phyloP scores from a whole-genome alignment of 2,797 vertebrate species.

The Leptatherina wallacei region DNA sequence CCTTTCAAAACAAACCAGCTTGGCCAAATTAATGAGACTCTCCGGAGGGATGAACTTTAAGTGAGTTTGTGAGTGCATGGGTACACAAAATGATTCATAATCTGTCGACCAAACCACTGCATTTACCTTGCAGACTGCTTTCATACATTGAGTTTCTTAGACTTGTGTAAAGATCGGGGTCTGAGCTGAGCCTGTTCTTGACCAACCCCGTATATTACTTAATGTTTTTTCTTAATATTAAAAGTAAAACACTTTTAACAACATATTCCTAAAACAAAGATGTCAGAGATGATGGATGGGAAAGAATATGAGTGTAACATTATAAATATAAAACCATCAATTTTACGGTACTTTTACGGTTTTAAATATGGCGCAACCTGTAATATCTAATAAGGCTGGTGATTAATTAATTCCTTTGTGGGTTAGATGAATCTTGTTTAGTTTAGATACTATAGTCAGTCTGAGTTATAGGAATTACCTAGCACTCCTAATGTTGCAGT shows the following conservation, averaged over 20 bases:
- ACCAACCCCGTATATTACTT: too few species aligned
- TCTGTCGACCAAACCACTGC: conserved; percentile 50
- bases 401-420: neutral
- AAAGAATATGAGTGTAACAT: too few species aligned
- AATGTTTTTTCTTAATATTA: neutral
- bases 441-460: neutral
- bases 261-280: neutral
- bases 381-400: neutral
- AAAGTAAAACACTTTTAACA: conserved; percentile 2
- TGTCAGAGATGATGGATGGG: too few species aligned
- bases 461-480: neutral
- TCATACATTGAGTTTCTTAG: conserved; percentile 27
- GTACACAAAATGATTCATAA: conserved; percentile 63
- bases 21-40: conserved; percentile 71
- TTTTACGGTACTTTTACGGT: neutral
- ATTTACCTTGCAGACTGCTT: conserved; percentile 48
- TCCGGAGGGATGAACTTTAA: conserved; percentile 62
- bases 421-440: neutral
- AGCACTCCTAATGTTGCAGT: neutral
- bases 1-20: conserved; percentile 71
- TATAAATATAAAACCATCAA: too few species aligned
- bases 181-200: conserved; percentile 14
- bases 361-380: neutral
- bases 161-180: conserved; percentile 5
- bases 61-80: conserved; percentile 14